Base-by-base conservation (phyloP, 2,113 vertebrate species). In the Cisticola juncidis region DNA sequence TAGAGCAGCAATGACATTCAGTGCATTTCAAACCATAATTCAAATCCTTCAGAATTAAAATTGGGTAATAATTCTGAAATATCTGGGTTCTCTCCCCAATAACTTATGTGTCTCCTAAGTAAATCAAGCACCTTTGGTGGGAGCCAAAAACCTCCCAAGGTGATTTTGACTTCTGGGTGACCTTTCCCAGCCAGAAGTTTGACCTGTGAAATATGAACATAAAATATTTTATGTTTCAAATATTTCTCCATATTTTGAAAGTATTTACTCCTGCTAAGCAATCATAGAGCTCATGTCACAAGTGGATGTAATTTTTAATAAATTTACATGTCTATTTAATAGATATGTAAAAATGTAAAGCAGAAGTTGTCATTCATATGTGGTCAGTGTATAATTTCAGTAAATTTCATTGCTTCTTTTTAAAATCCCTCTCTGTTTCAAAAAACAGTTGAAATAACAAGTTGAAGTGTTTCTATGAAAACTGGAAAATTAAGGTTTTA, bases 31-130 rank as follows among this genome's bases (percentile, higher is more conserved):
- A 57, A 6, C 42, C 53, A 12, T 1, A 29, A 47, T 56, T 76
- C 9, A 58, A 88, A 68, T 16, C 14, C 17, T 58, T 31, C 25
- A 21, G 31, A 53, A 33, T 61, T 72, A 44, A 77, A 91, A 69
- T 25, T 79, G 35, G 54, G 11, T 36, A 3, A 6, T 4, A 36
- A 40, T 7, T 77, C 44, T 3, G 14, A 57, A 56, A 72, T 14
- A 61, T 33, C 12, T 69, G 21, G 5, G 4, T 26, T 68, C 10
- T 80, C 33, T 83, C 19, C 38, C 14, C 33, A 44, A 0, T 36
- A 61, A 61, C 11, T 14, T 33, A 0, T 0, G 0, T 33, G 12
- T 31, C 26, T 56, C 50, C 53, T 42, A n/a, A n/a, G 38, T 24
- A 44, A 68, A 24, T 38, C 12, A 19, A 9, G 11, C 19, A 21